phyloP scores from a whole-genome alignment of 1,140 invertebrate genomes.

The Rhagoletis zephyria region DNA sequence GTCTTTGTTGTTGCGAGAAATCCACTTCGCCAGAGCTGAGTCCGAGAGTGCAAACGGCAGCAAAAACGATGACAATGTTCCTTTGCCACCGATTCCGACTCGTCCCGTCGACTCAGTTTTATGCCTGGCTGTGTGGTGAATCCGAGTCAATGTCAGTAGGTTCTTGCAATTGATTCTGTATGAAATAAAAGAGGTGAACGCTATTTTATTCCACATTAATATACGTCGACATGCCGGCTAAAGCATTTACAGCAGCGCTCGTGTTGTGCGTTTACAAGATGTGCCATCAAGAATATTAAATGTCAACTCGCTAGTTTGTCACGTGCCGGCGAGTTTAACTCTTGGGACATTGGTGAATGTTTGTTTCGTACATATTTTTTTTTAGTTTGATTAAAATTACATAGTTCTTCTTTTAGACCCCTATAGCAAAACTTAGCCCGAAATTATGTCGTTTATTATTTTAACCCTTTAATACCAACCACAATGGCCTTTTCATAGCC shows the following conservation, averaged over 20 bases:
- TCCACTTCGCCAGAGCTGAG: conserved; percentile 32
- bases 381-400: no score
- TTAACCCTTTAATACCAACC: no score
- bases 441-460: no score
- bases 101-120: conserved; percentile 20
- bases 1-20: conserved; percentile 41
- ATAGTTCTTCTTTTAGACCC: no score
- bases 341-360: background rate
- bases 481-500: no score
- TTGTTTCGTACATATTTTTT: background rate
- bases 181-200: conserved; percentile 14
- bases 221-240: background rate
- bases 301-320: conserved; percentile 19
- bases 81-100: conserved; percentile 15
- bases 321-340: conserved; percentile 24
- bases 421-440: no score
- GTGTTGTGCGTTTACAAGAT: conserved; percentile 23
- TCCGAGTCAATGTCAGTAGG: conserved; percentile 34
- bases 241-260: background rate
- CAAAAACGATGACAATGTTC: conserved; percentile 49
- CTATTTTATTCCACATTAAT: background rate
- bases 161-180: conserved; percentile 2
- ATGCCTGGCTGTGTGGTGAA: conserved; percentile 39
- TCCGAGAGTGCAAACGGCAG: background rate
- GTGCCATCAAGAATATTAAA: conserved; percentile 35